phyloP scores from a whole-genome alignment of 1,140 invertebrate species.

The Ptiloglossa arizonensis region DNA sequence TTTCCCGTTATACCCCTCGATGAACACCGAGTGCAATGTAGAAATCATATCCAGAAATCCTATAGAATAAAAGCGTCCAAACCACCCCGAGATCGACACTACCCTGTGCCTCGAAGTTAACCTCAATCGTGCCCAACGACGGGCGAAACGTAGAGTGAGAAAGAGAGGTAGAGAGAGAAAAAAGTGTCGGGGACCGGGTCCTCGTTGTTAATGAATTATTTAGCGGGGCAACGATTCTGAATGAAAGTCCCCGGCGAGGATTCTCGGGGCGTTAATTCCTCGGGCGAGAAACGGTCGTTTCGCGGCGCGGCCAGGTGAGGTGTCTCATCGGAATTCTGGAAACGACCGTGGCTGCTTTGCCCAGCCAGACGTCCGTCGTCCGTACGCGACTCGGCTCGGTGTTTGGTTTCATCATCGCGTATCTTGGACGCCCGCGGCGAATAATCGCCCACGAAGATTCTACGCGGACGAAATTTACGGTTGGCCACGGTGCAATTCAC shows the following conservation, averaged over 20 bases:
- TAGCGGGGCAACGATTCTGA: slow-evolving; percentile 22
- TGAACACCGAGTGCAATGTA: no score
- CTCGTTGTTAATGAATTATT: slow-evolving; percentile 48
- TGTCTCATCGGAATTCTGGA: slow-evolving; percentile 70
- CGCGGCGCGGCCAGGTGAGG: slow-evolving; percentile 56
- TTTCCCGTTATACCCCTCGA: not conserved
- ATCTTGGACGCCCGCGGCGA: slow-evolving; percentile 70
- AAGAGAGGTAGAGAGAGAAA: not conserved
- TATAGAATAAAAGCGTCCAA: no score
- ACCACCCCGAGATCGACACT: no score
- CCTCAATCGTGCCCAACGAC: no score
- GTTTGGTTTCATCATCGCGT: slow-evolving; percentile 70
- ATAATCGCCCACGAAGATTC: slow-evolving; percentile 71
- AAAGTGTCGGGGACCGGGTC: not conserved
- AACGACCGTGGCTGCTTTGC: slow-evolving; percentile 58
- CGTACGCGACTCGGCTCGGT: slow-evolving; percentile 62
- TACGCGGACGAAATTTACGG: slow-evolving; percentile 68
- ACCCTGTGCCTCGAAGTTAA: no score
- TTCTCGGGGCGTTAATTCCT: slow-evolving; percentile 32
- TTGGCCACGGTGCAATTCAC: slow-evolving; percentile 67
- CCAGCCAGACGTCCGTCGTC: slow-evolving; percentile 59
- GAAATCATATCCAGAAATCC: no score
- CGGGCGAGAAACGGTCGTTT: slow-evolving; percentile 29
- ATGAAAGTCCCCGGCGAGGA: slow-evolving; percentile 15
- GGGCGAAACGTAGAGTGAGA: no score